Percentiles rank a stretch among this genome's conserved stretches.
Evolutionary conservation across 2,797 vertebrate genomes (phyloP).

Genomic region (Crenichthys baileyi): DNA sequence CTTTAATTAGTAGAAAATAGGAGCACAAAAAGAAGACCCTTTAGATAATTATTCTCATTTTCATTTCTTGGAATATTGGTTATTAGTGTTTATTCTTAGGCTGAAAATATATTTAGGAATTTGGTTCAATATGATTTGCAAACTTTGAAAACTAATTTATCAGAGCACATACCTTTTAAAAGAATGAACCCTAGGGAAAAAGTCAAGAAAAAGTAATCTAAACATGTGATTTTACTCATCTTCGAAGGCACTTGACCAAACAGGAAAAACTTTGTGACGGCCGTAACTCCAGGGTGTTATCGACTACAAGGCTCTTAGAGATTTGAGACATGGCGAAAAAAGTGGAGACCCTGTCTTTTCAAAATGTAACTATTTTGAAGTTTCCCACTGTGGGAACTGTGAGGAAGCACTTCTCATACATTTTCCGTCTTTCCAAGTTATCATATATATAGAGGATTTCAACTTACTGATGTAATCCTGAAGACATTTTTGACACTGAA

Average conservation of each 20-base stretch:
- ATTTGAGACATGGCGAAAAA: constrained; percentile 9
- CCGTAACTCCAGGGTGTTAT: constrained; percentile 6
- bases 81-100: neutral
- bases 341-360: constrained; percentile 11
- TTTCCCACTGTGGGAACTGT: constrained; percentile 11
- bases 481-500: constrained; percentile 7
- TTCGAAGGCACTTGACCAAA: constrained; percentile 18
- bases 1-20: neutral
- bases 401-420: neutral
- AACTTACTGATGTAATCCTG: constrained; percentile 9
- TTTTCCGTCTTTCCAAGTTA: constrained; percentile 9
- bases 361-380: constrained; percentile 13
- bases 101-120: neutral
- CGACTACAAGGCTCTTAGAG: constrained; percentile 8
- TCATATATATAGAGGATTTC: neutral
- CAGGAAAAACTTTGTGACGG: constrained; percentile 7
- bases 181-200: constrained; percentile 3
- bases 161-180: neutral
- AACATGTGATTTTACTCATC: constrained; percentile 9
- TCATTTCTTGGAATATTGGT: neutral
- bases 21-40: neutral
- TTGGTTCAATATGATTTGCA: neutral
- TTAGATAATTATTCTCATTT: constrained; percentile 3
- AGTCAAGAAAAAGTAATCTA: neutral
- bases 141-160: constrained; percentile 5